Evolutionary conservation across 2,113 vertebrate species (phyloP).

Genomic region (Melanotaenia duboulayi): DNA sequence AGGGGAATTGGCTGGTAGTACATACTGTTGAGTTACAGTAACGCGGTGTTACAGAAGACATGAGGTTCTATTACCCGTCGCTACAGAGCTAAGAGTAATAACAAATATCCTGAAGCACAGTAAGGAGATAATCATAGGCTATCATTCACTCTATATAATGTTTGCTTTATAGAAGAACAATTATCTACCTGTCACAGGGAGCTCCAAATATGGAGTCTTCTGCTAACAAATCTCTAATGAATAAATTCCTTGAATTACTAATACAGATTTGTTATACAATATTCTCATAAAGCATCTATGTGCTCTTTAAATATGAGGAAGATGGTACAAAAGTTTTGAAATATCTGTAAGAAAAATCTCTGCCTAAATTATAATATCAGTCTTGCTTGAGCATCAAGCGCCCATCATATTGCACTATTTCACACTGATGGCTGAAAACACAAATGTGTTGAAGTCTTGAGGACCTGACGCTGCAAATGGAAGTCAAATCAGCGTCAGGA

Average conservation of each 20-base stretch:
- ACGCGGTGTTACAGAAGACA: constrained; percentile 85
- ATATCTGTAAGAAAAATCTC: constrained; percentile 75
- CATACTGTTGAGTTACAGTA: constrained; percentile 80
- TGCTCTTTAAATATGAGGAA: constrained; percentile 79
- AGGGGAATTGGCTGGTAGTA: constrained; percentile 64
- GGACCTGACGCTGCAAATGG: constrained; percentile 60
- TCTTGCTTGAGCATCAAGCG: constrained; percentile 85
- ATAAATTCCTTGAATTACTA: constrained; percentile 86
- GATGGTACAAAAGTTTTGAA: constrained; percentile 82
- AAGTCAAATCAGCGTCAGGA: constrained; percentile 68
- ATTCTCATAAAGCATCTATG: constrained; percentile 79
- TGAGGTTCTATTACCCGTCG: constrained; percentile 78
- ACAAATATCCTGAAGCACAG: constrained; percentile 85
- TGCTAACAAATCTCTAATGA: constrained; percentile 82
- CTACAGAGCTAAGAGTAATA: constrained; percentile 69
- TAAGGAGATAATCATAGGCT: constrained; percentile 85
- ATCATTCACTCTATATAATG: constrained; percentile 86
- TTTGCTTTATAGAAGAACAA: constrained; percentile 83
- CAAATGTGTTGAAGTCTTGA: constrained; percentile 80
- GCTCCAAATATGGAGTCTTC: constrained; percentile 84
- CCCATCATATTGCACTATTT: constrained; percentile 83
- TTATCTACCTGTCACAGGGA: constrained; percentile 85
- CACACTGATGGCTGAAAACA: constrained; percentile 81
- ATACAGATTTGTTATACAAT: constrained; percentile 80
- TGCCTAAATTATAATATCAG: constrained; percentile 71